These are phyloP conservation scores for Stegophylla sp. DNA, from an alignment of 2,888 invertebrate species.

Conservation along the genomic window DNA sequence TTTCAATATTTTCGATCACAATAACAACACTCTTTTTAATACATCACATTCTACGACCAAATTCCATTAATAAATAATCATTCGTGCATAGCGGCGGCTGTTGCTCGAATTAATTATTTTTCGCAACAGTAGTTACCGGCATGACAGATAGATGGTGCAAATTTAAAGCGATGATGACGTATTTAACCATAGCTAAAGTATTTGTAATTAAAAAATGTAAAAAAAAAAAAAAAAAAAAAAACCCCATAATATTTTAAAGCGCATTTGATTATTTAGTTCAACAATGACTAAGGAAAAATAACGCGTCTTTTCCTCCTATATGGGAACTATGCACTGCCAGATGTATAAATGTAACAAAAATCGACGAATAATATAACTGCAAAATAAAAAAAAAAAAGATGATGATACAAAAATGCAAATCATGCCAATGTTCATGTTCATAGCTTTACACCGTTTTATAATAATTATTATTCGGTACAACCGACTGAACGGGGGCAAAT, in stretches of 20 bases:
- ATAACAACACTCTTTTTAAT: background rate
- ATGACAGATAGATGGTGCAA: background rate
- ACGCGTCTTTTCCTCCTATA: background rate
- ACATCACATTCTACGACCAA: background rate
- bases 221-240: too few species aligned
- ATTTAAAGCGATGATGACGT: background rate
- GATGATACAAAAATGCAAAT: too few species aligned
- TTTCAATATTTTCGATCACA: background rate
- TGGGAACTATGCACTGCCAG: background rate
- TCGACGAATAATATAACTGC: background rate
- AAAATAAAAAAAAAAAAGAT: too few species aligned
- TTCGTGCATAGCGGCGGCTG: background rate
- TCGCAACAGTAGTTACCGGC: background rate
- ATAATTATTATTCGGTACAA: too few species aligned
- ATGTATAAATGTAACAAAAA: background rate
- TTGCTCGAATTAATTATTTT: conserved; percentile 26
- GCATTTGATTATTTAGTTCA: conserved; percentile 5
- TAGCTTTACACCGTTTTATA: too few species aligned
- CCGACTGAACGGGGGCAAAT: too few species aligned
- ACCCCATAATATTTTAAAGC: conserved; percentile 2
- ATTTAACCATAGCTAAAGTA: conserved; percentile 8
- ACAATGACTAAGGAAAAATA: conserved; percentile 23
- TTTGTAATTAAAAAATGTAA: conserved; percentile 6
- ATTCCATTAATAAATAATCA: conserved; percentile 14
- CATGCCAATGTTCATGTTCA: too few species aligned